Percentiles rank a stretch among this genome's conserved stretches.
These are phyloP conservation scores for Mesitornis unicolor DNA, from an alignment of 2,113 vertebrate genomes.

Conservation along the genomic window DNA sequence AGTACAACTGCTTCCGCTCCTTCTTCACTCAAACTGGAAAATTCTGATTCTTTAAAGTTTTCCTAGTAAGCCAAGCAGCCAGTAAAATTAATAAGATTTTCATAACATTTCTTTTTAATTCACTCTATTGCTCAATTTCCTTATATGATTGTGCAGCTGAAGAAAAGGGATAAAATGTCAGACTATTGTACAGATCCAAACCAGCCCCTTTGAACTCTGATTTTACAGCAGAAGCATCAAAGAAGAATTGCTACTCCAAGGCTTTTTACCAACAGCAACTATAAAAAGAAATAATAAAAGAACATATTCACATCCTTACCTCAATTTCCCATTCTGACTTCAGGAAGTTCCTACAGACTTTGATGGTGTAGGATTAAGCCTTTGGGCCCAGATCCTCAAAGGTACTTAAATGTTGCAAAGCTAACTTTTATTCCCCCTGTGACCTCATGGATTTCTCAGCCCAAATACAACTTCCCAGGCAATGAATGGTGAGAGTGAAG, in stretches of 20 bases:
- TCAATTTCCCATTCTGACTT: constrained; percentile 28
- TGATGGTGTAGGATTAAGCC: neutral
- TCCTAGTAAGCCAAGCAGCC: neutral
- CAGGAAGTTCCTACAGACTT: neutral
- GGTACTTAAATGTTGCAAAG: neutral
- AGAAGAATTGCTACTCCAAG: constrained; percentile 24
- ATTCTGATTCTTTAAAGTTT: neutral
- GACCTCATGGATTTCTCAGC: neutral
- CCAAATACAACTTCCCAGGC: neutral
- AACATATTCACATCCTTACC: neutral
- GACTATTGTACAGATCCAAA: neutral
- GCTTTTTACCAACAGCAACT: constrained; percentile 34
- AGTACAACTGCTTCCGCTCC: neutral
- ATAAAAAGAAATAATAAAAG: neutral
- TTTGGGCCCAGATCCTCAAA: constrained; percentile 27
- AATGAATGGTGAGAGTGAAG: neutral
- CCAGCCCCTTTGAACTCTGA: constrained; percentile 34
- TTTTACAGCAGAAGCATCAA: constrained; percentile 42
- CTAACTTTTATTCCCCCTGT: neutral
- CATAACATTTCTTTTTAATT: neutral
- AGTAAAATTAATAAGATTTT: constrained; percentile 13
- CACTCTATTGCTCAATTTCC: neutral
- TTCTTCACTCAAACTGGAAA: neutral
- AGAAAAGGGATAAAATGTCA: constrained; percentile 23
- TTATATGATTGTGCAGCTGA: neutral